Percentiles rank a stretch among this genome's conserved stretches.
These are phyloP conservation scores for Sesia bembeciformis DNA, from an alignment of 2,888 invertebrate species.

Conservation along the genomic window DNA sequence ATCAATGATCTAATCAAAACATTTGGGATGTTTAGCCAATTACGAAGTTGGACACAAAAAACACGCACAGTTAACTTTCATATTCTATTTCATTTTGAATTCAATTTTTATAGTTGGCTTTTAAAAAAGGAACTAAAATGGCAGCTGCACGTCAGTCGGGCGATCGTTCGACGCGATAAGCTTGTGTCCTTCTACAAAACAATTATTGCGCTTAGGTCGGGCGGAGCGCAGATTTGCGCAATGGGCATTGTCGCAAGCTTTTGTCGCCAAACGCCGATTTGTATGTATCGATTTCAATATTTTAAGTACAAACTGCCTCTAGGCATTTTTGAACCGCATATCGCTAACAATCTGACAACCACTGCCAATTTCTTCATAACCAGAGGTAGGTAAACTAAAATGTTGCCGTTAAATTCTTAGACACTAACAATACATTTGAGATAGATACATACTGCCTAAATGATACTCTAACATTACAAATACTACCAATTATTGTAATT, in stretches of 20 bases:
- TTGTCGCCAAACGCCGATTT: slow-evolving; percentile 33
- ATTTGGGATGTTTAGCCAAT: no score
- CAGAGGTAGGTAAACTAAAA: no score
- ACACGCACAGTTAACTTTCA: not conserved
- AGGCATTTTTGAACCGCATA: no score
- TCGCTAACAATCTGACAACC: no score
- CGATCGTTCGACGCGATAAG: slow-evolving; percentile 52
- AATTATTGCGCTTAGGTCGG: slow-evolving; percentile 52
- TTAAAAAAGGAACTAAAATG: slow-evolving; percentile 43
- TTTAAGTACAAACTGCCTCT: not conserved
- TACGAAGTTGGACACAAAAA: no score
- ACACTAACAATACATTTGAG: no score
- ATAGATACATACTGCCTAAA: no score
- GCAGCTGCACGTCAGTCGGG: slow-evolving; percentile 52
- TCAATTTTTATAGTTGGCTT: slow-evolving; percentile 29
- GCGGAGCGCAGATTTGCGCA: slow-evolving; percentile 43
- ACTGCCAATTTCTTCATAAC: no score
- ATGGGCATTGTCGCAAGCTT: slow-evolving; percentile 37
- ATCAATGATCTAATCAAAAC: no score
- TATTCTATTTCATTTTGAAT: slow-evolving; percentile 21
- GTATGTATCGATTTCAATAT: slow-evolving; percentile 15
- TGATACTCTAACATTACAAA: no score
- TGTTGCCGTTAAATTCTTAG: no score
- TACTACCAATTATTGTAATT: no score
- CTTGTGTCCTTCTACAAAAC: slow-evolving; percentile 63